phyloP scores from a whole-genome alignment of 2,113 vertebrate genomes.

The Puffinus mauretanicus region DNA sequence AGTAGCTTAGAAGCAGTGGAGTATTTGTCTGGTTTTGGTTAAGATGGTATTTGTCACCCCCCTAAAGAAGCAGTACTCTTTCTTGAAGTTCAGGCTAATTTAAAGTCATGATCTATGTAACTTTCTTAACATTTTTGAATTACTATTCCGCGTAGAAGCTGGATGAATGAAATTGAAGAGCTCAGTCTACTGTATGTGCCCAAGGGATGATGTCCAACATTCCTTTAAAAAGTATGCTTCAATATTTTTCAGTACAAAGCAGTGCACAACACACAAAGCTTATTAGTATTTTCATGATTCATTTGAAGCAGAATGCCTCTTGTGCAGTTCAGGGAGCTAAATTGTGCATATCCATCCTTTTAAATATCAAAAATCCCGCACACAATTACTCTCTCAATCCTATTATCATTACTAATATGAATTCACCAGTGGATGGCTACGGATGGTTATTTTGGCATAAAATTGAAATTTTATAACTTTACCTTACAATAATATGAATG shows the following conservation, averaged over 20 bases:
- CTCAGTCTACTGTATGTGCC: no score
- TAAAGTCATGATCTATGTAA: neutral
- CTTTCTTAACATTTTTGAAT: neutral
- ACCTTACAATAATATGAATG: neutral
- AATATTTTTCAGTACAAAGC: neutral
- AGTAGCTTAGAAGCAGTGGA: neutral
- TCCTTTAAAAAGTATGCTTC: neutral
- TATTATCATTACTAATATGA: neutral
- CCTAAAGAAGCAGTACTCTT: neutral
- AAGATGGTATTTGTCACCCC: neutral
- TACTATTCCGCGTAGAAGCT: neutral
- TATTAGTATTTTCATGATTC: neutral
- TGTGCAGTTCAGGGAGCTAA: neutral
- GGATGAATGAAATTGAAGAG: neutral
- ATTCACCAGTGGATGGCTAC: neutral
- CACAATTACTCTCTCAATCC: neutral
- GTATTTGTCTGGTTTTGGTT: neutral
- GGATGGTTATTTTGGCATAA: neutral
- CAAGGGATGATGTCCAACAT: neutral
- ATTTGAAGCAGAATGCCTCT: neutral
- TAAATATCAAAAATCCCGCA: neutral
- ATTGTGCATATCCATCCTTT: neutral
- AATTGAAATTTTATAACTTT: neutral
- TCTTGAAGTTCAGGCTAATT: neutral
- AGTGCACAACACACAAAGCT: neutral